phyloP scores from a whole-genome alignment of 2,113 vertebrate species.

The Sebastes schlegelii region DNA sequence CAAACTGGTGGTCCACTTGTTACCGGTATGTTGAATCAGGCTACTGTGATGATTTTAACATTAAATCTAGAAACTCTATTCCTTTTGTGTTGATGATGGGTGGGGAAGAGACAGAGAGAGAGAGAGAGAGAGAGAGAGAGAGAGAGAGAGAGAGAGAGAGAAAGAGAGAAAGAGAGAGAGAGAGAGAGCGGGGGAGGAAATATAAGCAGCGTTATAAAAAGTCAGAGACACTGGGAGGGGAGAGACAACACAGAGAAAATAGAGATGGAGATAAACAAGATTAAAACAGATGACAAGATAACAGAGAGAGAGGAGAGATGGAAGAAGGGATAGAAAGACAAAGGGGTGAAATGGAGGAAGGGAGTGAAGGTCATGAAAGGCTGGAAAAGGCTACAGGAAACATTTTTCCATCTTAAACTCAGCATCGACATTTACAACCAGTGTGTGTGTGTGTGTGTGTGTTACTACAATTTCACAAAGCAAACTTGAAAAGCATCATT shows the following conservation, averaged over 20 bases:
- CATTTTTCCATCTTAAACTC: slow-evolving; percentile 27
- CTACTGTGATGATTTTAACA: no score
- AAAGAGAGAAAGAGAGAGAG: no score
- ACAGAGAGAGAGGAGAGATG: neutral
- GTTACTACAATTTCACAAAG: slow-evolving; percentile 7
- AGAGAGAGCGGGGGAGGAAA: no score
- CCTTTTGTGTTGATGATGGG: neutral
- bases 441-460: slow-evolving; percentile 18
- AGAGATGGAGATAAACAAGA: neutral
- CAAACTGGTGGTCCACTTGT: no score
- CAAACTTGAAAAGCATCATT: neutral
- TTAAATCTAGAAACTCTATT: neutral
- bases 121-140: no score
- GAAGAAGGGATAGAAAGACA: neutral
- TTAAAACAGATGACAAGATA: neutral
- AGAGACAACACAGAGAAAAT: no score
- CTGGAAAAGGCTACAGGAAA: slow-evolving; percentile 20
- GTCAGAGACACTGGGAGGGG: no score
- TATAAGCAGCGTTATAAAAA: neutral
- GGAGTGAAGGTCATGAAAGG: slow-evolving; percentile 15
- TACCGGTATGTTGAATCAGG: no score
- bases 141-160: no score
- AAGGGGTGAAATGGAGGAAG: neutral
- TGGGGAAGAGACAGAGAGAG: no score
- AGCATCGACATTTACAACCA: slow-evolving; percentile 19